Evolutionary conservation across 1,140 invertebrate genomes (phyloP), one percentile per base, ranked within the genome.

Genomic region (Lucilia cuprina): DNA sequence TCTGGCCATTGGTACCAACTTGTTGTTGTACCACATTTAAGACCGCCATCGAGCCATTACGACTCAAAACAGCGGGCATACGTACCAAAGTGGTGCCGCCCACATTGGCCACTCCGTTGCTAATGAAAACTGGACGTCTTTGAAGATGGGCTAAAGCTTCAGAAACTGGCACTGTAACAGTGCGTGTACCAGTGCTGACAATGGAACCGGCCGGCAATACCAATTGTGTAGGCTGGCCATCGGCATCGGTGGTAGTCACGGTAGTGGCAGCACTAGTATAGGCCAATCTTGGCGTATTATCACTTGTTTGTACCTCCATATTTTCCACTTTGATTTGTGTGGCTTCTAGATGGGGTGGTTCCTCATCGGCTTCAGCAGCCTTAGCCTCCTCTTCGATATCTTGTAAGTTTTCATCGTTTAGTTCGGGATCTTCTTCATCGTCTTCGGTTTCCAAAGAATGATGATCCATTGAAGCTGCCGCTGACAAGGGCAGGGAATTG

Each of bases 371-470:
- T 85, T 90, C 89, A 34, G 89, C 88, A 55, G 89, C 89, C 85
- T 90, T 89, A 21, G 87, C 89, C 85, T 90, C 89, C 83, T 90
- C 89, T 83, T 89, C 89, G 14, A 90, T 90, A 77, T 90, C 89
- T 87, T 90, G 89, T 19, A 90, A 82, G 78, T 90, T 90, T 82
- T 90, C 89, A 87, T 90, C 89, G 82, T 90, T 90, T 8, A 90
- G 77, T 83, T 90, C 89, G 0, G 89, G 89, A 87, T 90, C 89
- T 41, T 90, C 89, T 35, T 88, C 87, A 34, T 89, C 88, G 70
- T 89, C 88, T n/a, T 89, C 88, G 65, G 88, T 87, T 47, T 87
- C 86, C 17, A 19, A 35, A n/a, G 25, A n/a, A 41, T 83, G 55
- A 41, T 25, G 65, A 13, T 30, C n/a, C 5, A 25, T 19, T 12